Evolutionary conservation across 2,113 vertebrate genomes (phyloP), one percentile per base, ranked within the genome.

Genomic region (Scytalopus superciliaris): DNA sequence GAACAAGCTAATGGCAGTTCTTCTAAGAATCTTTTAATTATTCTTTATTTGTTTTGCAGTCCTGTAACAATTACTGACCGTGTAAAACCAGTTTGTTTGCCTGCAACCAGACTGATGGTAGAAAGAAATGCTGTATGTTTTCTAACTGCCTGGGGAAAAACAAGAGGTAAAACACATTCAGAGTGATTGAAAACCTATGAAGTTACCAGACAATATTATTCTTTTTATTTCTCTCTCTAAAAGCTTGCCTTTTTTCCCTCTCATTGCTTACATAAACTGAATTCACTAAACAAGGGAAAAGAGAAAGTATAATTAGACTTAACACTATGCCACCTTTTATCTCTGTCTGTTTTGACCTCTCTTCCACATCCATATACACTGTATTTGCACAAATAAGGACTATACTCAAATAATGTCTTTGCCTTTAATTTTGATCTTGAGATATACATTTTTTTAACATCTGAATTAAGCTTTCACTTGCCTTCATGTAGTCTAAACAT

Each of bases 101-200:
- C 99, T 28, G 59, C 98, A 16, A 93, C 94, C 40, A 96, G 98
- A 64, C 98, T 97, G 25, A 94, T 98, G 45, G 98, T 98, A 7
- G 97, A 98, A 28, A 98, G 97, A 93, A 96, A 95, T 21, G 97
- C 98, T 4, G 96, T 96, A 52, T 99, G 99, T 77, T 99, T 98
- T 35, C 98, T 99, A 62, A 99, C 99, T 3, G 99, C 99, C 74
- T 99, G 99, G 99, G 99, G 98, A 27, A 99, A 99, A 13, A 98
- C 98, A 63, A 85, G 98, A 98, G 98, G 99, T 99, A 91, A 98
- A 97, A 11, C 1, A 3, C 23, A 17, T 35, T 66, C 1, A 0
- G 28, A 49, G 42, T 0, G 0, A 17, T 28, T 82, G 37, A 37
- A 83, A 89, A 66, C 14, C 37, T 77, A 52, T 4, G 40, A 33